Evolutionary conservation across 2,797 vertebrate species (phyloP).

Genomic region (Poecilia wingei): DNA sequence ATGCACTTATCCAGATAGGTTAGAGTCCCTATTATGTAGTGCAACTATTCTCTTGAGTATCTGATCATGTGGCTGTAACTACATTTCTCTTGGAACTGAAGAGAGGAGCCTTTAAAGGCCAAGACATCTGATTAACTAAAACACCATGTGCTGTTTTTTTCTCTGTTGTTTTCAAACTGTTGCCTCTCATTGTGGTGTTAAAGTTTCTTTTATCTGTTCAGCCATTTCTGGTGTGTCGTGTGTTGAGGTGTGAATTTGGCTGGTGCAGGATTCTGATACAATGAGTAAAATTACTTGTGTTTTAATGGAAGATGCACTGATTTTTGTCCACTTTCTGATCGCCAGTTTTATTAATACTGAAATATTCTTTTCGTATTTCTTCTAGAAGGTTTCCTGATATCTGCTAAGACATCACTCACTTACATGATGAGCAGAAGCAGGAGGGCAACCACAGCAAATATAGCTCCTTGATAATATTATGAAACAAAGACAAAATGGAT

Average conservation of each 20-base stretch:
- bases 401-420: not conserved
- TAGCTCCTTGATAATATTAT: not conserved
- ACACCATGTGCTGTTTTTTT: conserved; percentile 32
- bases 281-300: not conserved
- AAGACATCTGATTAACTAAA: conserved; percentile 52
- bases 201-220: conserved; percentile 29
- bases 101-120: conserved; percentile 49
- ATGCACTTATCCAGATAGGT: conserved; percentile 49
- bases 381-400: not conserved
- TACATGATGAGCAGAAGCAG: not conserved
- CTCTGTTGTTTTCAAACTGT: conserved; percentile 32
- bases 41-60: conserved; percentile 67
- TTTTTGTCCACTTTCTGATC: not conserved
- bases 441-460: not conserved
- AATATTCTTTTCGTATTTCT: not conserved
- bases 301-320: not conserved
- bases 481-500: not conserved
- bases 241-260: conserved; percentile 26
- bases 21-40: conserved; percentile 63
- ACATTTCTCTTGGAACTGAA: conserved; percentile 64
- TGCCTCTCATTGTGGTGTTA: conserved; percentile 22
- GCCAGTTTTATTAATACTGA: not conserved
- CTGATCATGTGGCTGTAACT: conserved; percentile 69
- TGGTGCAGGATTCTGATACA: not conserved
- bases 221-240: conserved; percentile 42